Evolutionary conservation across 2,888 invertebrate species (phyloP), one percentile per base, ranked within the genome.

Genomic region (Phengaris arion): DNA sequence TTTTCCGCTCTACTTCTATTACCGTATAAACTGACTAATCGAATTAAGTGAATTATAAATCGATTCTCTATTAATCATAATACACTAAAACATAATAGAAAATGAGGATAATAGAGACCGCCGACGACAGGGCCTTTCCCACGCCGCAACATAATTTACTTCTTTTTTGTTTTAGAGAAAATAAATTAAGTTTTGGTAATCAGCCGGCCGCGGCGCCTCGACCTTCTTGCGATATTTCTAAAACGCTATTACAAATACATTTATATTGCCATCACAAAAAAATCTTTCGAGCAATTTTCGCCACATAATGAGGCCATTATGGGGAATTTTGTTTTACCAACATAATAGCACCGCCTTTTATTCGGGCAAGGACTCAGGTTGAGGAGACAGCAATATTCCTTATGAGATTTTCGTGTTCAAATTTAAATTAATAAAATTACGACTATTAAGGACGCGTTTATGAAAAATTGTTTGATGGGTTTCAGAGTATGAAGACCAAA

Each of bases 221-320:
- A 85, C 88, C 88, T 86, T 92, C 89, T 92, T 85, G 93, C 93
- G 91, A 92, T 93, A 92, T 93, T 89, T 93, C 92, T 93, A 92
- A 91, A 93, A 92, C 77, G 92, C 93, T 93, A 92, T 92, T 92
- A 92, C 93, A 93, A 93, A 93, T 92, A 93, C 93, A 92, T 93
- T 93, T 92, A 93, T 93, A 92, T 90, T 86, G 88, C 89, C 86
- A 84, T 90, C 90, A 91, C 91, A 93, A 93, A 93, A 92, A 92
- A 93, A 86, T 79, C 87, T 92, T 90, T 91, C 88, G 89, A 85
- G 89, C 93, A 93, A 93, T 93, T 93, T 93, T 93, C 93, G 93
- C 93, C 93, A 93, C 90, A 92, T 93, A 93, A 93, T 93, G 89
- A 93, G 93, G 90, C 93, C 89, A 93, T 93, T 93, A 93, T 89